Evolutionary conservation across 2,797 vertebrate genomes (phyloP).

Genomic region (Tragopan temminckii): DNA sequence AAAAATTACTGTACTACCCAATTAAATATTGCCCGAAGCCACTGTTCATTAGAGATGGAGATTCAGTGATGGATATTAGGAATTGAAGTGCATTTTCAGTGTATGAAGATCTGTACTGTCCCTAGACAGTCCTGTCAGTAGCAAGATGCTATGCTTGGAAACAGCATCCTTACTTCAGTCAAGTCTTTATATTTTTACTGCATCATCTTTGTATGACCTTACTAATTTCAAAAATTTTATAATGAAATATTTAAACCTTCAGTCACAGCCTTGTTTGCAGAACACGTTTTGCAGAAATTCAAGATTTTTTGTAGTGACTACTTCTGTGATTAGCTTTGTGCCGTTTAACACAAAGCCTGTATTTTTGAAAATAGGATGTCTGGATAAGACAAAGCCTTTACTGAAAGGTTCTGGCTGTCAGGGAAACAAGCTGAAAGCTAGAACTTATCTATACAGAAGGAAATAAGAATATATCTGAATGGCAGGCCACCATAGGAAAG

Average conservation of each 20-base stretch:
- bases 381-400: background rate
- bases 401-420: background rate
- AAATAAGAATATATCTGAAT: background rate
- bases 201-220: background rate
- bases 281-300: background rate
- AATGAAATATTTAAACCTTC: background rate
- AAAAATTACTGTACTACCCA: slow-evolving; percentile 43
- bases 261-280: background rate
- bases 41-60: slow-evolving; percentile 19
- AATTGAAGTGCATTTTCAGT: background rate
- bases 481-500: background rate
- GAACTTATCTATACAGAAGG: background rate
- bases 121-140: background rate
- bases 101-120: background rate
- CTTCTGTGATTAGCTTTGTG: background rate
- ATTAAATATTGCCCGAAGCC: slow-evolving; percentile 55
- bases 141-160: background rate
- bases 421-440: background rate
- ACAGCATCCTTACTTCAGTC: background rate
- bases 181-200: background rate
- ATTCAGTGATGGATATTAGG: background rate
- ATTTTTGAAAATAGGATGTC: background rate
- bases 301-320: background rate
- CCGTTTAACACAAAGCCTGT: background rate
- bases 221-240: background rate